phyloP scores from a whole-genome alignment of 2,888 invertebrate species.

The Cerastis rubricosa region DNA sequence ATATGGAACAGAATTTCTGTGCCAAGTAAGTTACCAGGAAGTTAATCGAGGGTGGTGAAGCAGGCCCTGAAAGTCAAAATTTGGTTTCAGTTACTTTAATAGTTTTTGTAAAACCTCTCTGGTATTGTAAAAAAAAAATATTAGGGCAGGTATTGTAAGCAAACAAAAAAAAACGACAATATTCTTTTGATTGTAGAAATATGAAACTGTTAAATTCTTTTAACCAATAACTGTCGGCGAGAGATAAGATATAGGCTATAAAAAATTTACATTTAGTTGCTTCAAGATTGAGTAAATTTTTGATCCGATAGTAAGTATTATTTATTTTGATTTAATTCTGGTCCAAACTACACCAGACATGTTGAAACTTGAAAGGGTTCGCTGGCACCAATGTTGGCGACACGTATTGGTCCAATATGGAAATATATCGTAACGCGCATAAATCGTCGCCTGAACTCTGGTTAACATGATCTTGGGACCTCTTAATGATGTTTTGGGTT shows the following conservation, averaged over 20 bases:
- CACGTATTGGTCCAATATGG: conserved; percentile 14
- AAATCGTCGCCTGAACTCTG: conserved; percentile 42
- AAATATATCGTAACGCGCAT: conserved; percentile 29
- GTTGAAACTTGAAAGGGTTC: background rate
- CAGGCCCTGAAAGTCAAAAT: no score
- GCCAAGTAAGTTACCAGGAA: no score
- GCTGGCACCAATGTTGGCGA: conserved; percentile 5
- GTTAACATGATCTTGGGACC: conserved; percentile 49
- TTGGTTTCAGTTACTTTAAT: background rate
- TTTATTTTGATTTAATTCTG: conserved; percentile 1
- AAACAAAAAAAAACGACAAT: background rate
- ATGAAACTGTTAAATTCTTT: background rate
- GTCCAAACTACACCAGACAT: background rate
- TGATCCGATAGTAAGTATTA: background rate
- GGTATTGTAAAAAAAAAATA: background rate
- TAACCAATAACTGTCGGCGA: background rate
- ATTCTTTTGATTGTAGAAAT: background rate
- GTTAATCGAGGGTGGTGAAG: no score
- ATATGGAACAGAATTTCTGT: no score
- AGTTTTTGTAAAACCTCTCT: background rate
- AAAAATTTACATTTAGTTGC: background rate
- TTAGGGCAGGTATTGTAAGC: background rate
- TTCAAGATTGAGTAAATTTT: background rate
- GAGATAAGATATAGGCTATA: background rate
- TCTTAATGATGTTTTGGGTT: conserved; percentile 61